Evolutionary conservation across 2,797 vertebrate species (phyloP).

Genomic region (Meriones psammophilus): DNA sequence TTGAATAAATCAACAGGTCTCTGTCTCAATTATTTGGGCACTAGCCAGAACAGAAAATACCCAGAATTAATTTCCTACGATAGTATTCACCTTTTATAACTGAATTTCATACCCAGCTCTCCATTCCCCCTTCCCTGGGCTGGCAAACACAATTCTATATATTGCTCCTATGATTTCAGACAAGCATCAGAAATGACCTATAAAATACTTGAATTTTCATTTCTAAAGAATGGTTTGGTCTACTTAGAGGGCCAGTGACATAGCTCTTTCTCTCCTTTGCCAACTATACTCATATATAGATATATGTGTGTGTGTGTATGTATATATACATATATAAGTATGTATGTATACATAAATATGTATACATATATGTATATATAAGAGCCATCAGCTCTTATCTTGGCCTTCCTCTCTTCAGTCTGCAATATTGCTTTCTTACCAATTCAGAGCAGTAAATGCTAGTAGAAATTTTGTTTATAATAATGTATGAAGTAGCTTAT

Average conservation of each 20-base stretch:
- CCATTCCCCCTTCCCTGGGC: background rate
- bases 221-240: background rate
- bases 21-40: too few species aligned
- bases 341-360: background rate
- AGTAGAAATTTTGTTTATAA: background rate
- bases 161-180: background rate
- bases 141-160: background rate
- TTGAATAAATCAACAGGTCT: too few species aligned
- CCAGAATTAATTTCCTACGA: too few species aligned
- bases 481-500: accelerated
- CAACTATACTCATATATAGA: background rate
- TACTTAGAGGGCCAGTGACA: background rate
- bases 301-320: too few species aligned
- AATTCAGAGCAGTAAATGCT: background rate
- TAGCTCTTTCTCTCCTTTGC: background rate
- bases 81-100: background rate
- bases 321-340: too few species aligned
- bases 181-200: background rate
- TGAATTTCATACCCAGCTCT: background rate
- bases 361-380: too few species aligned
- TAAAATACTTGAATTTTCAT: background rate
- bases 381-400: background rate
- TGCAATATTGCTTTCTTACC: background rate
- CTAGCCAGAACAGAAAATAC: too few species aligned
- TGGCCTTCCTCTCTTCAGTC: background rate